Evolutionary conservation across 2,888 invertebrate genomes (phyloP).

Genomic region (Selenia dentaria): DNA sequence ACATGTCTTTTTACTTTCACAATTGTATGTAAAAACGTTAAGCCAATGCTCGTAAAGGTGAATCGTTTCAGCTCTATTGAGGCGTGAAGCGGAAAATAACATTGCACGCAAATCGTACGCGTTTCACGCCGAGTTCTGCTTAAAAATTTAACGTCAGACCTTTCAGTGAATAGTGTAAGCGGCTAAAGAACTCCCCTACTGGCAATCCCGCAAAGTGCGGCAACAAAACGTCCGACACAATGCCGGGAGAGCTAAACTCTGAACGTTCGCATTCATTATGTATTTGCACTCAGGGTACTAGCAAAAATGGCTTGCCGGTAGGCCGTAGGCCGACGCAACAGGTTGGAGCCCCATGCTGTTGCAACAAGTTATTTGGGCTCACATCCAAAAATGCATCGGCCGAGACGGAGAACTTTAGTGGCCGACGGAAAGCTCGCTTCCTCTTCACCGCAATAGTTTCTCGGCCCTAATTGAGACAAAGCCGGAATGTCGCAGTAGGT

Average conservation of each 20-base stretch:
- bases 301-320: slow-evolving; percentile 70
- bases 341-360: slow-evolving; percentile 63
- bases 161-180: slow-evolving; percentile 51
- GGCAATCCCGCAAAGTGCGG: slow-evolving; percentile 54
- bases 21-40: slow-evolving; percentile 10
- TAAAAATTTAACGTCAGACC: slow-evolving; percentile 38
- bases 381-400: slow-evolving; percentile 83
- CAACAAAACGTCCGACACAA: slow-evolving; percentile 61
- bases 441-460: slow-evolving; percentile 55
- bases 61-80: slow-evolving; percentile 21
- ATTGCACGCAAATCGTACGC: slow-evolving; percentile 33
- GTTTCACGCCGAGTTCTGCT: slow-evolving; percentile 31
- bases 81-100: slow-evolving; percentile 29
- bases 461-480: slow-evolving; percentile 41
- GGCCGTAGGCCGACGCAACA: slow-evolving; percentile 72
- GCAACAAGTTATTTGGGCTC: slow-evolving; percentile 83
- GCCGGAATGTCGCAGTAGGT: slow-evolving; percentile 18
- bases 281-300: slow-evolving; percentile 66
- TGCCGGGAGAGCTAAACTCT: slow-evolving; percentile 60
- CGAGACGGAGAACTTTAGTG: slow-evolving; percentile 60
- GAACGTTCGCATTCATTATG: slow-evolving; percentile 77
- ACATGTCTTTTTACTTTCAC: slow-evolving; percentile 2
- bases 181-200: slow-evolving; percentile 54
- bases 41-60: slow-evolving; percentile 7
- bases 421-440: slow-evolving; percentile 46